Evolutionary conservation across 2,888 invertebrate genomes (phyloP), one percentile per base, ranked within the genome.

Genomic region (Creontiades dilutus): DNA sequence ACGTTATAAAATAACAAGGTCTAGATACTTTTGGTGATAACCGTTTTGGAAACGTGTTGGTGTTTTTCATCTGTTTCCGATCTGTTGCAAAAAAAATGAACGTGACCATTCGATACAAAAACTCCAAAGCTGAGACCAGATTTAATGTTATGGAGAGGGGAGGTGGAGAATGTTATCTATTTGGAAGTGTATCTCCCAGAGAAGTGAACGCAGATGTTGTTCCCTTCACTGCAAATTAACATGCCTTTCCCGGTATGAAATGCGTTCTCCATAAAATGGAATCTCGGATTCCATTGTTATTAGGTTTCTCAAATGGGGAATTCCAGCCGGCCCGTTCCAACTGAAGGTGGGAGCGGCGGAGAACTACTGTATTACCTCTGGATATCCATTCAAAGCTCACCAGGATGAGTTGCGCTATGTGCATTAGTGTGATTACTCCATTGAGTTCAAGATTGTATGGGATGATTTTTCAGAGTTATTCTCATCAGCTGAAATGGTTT

Each of bases 211-310:
- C 16, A 57, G n/a, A n/a, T 57, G n/a, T 57, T 57, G 19, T 57
- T 57, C 28, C n/a, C 23, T 19, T 75, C 75, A 75, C 28, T 52
- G 11, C 52, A 16, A 52, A 52, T 52, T 52, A 52, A 52, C 52
- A 16, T 52, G 52, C 14, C 13, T 52, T 52, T 16, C 19, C 75
- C 75, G 23, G 28, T 19, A 19, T 75, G 75, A 75, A 75, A 75
- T 75, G n/a, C 75, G 75, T 75, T 75, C 75, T 16, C 19, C 16
- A 19, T 28, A 12, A 27, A 19, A 75, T 13, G 12, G 75, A 75
- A 75, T 75, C 75, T 75, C 75, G 28, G 75, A 75, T 75, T 75
- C 75, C 75, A 75, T 75, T 75, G 75, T 75, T 75, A 75, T 75
- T 75, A 28, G 16, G 75, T 75, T 75, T 75, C 75, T 28, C 23